Base-by-base conservation (phyloP, 1,140 invertebrate genomes). In the Listronotus bonariensis region DNA sequence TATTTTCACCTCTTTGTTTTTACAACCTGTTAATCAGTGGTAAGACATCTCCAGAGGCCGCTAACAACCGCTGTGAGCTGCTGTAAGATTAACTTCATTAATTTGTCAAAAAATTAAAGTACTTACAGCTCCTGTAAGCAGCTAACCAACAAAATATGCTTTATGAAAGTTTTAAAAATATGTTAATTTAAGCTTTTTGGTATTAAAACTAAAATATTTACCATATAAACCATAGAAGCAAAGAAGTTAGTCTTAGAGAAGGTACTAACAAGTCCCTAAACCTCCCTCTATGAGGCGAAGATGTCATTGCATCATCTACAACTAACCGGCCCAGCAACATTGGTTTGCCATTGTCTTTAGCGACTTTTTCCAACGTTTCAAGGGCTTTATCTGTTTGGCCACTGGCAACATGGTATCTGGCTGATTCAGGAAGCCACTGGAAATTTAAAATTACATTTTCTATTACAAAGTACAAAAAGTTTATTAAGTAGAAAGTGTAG, bases 161-260 rank as follows among this genome's bases (percentile, higher is more conserved):
- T n/a, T n/a, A n/a, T n/a, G n/a, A n/a, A n/a, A n/a, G n/a, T n/a
- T n/a, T n/a, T n/a, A n/a, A n/a, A n/a, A n/a, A n/a, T n/a, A n/a
- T n/a, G n/a, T n/a, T n/a, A n/a, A n/a, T n/a, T n/a, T n/a, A n/a
- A n/a, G n/a, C n/a, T n/a, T n/a, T n/a, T n/a, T n/a, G n/a, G n/a
- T n/a, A n/a, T n/a, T n/a, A n/a, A n/a, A n/a, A n/a, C n/a, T n/a
- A 42, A 43, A 4, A 15, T 26, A 41, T 36, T 40, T 15, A 93
- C 95, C 95, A 98, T 67, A 97, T 95, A 71, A 96, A 88, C 95
- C 95, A 97, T 4, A 97, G 80, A 5, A 97, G 81, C 14, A 93
- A 73, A n/a, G 92, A 94, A 6, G 92, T 96, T 60, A 85, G 85
- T 74, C 90, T 86, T 61, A 94, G 83, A 68, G 92, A 91, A 26